Base-by-base conservation (phyloP, 1,140 invertebrate species). In the Microplitis mediator region DNA sequence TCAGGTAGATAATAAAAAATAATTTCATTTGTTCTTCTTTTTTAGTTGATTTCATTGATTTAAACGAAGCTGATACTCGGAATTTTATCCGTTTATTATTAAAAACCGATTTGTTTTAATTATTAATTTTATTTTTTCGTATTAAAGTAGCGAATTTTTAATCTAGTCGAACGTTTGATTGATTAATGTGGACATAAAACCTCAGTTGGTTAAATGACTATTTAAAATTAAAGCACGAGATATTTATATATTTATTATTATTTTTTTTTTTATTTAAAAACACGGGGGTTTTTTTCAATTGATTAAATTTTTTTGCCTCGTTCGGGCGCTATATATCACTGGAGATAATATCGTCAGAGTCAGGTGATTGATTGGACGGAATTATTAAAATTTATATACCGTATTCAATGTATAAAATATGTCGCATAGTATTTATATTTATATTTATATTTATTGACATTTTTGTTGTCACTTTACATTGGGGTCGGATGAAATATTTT, bases 291-390 rank as follows among this genome's bases (percentile, higher is more conserved):
- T 65, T 65, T 65, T 65, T 36, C 36, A 50, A 31, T 11, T 14
- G 36, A 50, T 50, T 65, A 50, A 45, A 65, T 65, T 65, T 65
- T 45, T 65, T 23, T 16, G 35, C 16, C 63, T 14, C n/a, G 9
- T 45, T 13, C 34, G 6, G 23, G 11, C 23, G 52, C 63, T 65
- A 45, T 65, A 65, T 51, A 45, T 51, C 63, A 16, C 23, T 31
- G 3, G 36, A 65, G 63, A 65, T 65, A 65, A 65, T 65, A 65
- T 65, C 63, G 63, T 65, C 36, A 50, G 23, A 65, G 39, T 3
- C n/a, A 62, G 13, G 16, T 65, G 63, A 65, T 65, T 65, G 34
- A 65, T 65, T 65, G 23, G 36, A 50, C 34, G 34, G 35, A 14
- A 51, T 65, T 65, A 65, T 65, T 65, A 23, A 45, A 65, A 65